Base-by-base conservation (phyloP, 2,888 invertebrate species). In the Lingula anatina region DNA sequence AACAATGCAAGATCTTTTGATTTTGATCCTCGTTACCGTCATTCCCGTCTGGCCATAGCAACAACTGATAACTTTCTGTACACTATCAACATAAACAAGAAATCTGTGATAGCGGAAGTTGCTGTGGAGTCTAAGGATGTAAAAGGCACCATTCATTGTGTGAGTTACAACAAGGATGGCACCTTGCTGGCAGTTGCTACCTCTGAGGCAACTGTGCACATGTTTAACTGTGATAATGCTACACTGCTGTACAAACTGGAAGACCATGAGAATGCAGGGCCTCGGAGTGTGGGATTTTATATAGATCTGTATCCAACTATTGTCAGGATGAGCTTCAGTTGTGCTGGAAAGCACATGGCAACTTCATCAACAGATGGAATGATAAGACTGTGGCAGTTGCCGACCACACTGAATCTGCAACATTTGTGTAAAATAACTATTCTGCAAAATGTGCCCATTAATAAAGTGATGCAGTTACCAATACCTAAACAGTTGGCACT, bases 1-100 rank as follows among this genome's bases (percentile, higher is more conserved):
- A n/a, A n/a, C n/a, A 57, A 54, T 46, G 57, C 60, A 2, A 50
- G 56, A 21, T 53, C 64, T 7, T 70, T 62, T 60, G 70, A 68
- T 47, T 68, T 60, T 53, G 56, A 68, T 46, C 66, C 66, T 2
- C 45, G 59, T 24, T 64, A 52, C 31, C 51, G 50, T 21, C 55
- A 62, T 31, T 45, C 54, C 7, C 37, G 57, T 7, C 41, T 68
- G 36, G 61, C 65, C 5, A 58, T 68, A 7, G 68, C 59, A n/a
- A 45, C 60, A 12, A 53, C 49, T 15, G 54, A 62, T 21, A 48
- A 56, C 3, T 26, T 46, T 12, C n/a, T 70, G 5, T 52, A 55
- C 44, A 55, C 64, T 4, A 27, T 63, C 24, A 58, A 61, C 27
- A 47, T 57, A 15, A 51, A 55, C 20, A 50, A 46, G 1, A 51